These are phyloP conservation scores for Pogoniulus pusillus DNA, from an alignment of 2,797 vertebrate genomes.

Conservation along the genomic window DNA sequence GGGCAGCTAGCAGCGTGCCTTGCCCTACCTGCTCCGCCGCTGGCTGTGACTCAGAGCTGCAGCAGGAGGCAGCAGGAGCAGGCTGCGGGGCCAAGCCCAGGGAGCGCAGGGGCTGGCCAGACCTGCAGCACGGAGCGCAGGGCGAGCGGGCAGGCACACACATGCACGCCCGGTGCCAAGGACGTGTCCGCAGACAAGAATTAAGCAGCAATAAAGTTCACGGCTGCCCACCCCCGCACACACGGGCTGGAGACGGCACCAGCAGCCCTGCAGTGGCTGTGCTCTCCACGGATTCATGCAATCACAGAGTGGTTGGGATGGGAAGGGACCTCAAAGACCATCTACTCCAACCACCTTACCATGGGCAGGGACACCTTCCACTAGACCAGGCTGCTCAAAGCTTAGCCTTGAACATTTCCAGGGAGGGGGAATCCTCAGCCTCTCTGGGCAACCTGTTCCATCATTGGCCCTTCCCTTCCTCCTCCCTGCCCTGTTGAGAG, in stretches of 20 bases:
- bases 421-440: not conserved
- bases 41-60: conserved; percentile 5
- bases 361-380: not conserved
- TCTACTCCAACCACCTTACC: not conserved
- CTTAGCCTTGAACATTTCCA: not conserved
- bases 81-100: not conserved
- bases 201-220: not conserved
- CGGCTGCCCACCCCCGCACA: accelerated
- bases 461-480: accelerated
- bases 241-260: not conserved
- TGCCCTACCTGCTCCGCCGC: not conserved
- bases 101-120: not conserved
- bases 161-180: not conserved
- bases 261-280: not conserved
- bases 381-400: not conserved
- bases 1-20: not conserved
- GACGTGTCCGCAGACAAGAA: not conserved
- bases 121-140: not conserved
- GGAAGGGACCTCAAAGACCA: not conserved
- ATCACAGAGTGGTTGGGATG: not conserved
- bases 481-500: not conserved
- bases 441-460: not conserved
- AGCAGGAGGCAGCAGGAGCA: not conserved
- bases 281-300: not conserved
- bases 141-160: not conserved